Percentiles rank a stretch among this genome's conserved stretches.
Conservation (phyloP, 2,888 invertebrate species). For the Acanthosepion pharaonis region DNA sequence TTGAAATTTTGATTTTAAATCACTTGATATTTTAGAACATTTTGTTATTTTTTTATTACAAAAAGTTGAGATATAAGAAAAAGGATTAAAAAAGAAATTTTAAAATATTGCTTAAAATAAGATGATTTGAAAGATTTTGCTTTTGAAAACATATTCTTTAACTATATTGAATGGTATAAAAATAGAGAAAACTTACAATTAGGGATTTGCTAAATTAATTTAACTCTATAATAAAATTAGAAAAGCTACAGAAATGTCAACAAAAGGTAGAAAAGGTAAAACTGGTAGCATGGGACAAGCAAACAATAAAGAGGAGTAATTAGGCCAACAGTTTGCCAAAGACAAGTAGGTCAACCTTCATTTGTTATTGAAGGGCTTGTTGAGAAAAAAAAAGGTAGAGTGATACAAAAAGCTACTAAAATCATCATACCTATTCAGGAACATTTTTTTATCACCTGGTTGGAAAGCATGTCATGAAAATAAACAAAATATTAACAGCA, state of each 20-base stretch:
- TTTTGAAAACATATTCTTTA: too few relatives aligned
- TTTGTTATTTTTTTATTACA: too few relatives aligned
- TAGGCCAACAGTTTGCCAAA: conserved; percentile 10
- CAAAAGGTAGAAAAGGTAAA: not conserved
- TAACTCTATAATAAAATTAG: not conserved
- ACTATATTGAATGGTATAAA: too few relatives aligned
- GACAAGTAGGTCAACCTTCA: not conserved
- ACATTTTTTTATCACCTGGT: not conserved
- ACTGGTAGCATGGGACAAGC: conserved; percentile 12
- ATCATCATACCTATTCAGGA: not conserved
- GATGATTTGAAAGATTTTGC: too few relatives aligned
- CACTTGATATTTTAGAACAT: too few relatives aligned
- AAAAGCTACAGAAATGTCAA: conserved; percentile 16
- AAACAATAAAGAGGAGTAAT: not conserved
- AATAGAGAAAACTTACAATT: too few relatives aligned
- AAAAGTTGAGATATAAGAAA: too few relatives aligned
- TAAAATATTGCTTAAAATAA: too few relatives aligned
- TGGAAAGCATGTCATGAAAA: not conserved
- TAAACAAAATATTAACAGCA: not conserved
- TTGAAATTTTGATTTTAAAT: too few relatives aligned
- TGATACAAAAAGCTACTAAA: conserved; percentile 3
- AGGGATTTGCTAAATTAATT: too few relatives aligned
- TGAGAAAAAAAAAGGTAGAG: not conserved
- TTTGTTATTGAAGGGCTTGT: conserved; percentile 7
- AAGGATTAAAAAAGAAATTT: too few relatives aligned